Evolutionary conservation across 53 echinoderm and acorn worm genomes (phyloP).

Genomic region (Echinarachnius parma): DNA sequence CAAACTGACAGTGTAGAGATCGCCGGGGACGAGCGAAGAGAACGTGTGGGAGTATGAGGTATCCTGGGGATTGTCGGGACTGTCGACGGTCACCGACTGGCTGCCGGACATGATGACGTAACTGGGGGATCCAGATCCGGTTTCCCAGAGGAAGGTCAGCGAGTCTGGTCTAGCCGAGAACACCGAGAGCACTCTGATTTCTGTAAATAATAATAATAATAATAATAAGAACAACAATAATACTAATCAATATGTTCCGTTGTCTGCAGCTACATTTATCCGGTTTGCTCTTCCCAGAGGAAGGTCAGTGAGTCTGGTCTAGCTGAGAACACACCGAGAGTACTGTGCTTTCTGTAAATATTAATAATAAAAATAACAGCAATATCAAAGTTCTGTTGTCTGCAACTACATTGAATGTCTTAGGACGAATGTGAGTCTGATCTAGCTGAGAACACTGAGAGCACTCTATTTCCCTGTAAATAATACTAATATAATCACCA

Average conservation of each 20-base stretch:
- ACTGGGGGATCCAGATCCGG: background rate
- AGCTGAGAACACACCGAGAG: no score
- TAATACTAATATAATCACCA: no score
- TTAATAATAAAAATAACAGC: no score
- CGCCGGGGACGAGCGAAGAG: slow-evolving; percentile 10
- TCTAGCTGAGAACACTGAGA: no score
- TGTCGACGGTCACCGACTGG: background rate
- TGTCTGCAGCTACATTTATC: no score
- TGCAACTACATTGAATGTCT: no score
- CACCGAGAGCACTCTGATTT: background rate
- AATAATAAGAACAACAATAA: no score
- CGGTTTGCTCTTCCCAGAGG: slow-evolving; percentile 13
- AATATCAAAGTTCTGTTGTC: no score
- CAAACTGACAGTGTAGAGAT: slow-evolving; percentile 16
- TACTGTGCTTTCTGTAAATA: no score
- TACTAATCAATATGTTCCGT: no score
- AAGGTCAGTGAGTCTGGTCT: background rate
- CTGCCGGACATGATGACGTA: background rate
- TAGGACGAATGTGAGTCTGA: no score
- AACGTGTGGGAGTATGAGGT: slow-evolving; percentile 5
- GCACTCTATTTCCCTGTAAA: no score
- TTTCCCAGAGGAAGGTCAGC: background rate
- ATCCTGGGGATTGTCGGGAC: background rate
- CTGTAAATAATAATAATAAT: background rate
- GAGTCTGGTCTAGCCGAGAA: background rate